Evolutionary conservation across 2,888 invertebrate genomes (phyloP).

Genomic region (Drosophila tanythrix): DNA sequence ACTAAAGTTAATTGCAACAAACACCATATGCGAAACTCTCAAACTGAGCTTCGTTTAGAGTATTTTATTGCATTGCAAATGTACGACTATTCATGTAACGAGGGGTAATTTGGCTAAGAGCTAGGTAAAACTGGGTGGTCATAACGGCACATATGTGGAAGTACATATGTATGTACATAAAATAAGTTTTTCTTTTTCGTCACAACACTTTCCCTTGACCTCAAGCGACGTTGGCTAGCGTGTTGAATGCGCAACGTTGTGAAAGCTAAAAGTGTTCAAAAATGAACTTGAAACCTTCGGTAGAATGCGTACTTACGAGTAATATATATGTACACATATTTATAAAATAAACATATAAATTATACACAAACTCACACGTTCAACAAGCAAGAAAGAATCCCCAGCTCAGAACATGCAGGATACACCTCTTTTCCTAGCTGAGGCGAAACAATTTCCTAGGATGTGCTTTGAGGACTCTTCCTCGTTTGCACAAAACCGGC

Average conservation of each 20-base stretch:
- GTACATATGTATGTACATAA: not conserved
- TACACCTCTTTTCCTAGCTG: not conserved
- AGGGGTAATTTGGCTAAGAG: not conserved
- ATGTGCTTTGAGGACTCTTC: not conserved
- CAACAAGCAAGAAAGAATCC: not conserved
- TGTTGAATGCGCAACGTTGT: conserved; percentile 23
- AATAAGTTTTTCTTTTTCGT: not conserved
- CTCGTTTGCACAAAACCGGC: not conserved
- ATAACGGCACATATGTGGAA: not conserved
- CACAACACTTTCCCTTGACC: not conserved
- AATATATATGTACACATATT: not conserved
- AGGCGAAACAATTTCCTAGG: not conserved
- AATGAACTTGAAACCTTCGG: conserved; percentile 2
- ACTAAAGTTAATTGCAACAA: not conserved
- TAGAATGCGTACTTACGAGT: not conserved
- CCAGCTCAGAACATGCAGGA: not conserved
- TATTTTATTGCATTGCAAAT: not conserved
- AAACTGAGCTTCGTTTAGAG: not conserved
- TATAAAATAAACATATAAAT: not conserved
- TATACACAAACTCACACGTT: not conserved
- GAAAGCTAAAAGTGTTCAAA: not conserved
- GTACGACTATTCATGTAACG: not conserved
- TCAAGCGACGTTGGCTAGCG: conserved; percentile 22
- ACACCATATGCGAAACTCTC: not conserved
- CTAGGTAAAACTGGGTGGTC: not conserved